These are phyloP conservation scores for Malacoctenus gilli DNA, from an alignment of 2,797 vertebrate species.

Conservation along the genomic window DNA sequence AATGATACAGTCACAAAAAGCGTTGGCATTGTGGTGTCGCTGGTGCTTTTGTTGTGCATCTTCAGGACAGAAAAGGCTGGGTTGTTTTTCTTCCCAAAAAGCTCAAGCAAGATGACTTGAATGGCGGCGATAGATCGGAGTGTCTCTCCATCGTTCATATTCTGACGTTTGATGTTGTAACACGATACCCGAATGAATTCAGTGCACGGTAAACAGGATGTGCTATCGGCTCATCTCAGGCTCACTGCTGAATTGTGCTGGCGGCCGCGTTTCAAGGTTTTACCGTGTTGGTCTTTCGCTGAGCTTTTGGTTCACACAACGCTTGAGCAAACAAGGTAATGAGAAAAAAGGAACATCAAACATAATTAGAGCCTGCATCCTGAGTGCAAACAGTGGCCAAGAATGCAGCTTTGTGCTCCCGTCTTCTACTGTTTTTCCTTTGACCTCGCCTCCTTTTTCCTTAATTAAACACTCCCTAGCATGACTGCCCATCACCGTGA, in stretches of 20 bases:
- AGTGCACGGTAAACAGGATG: constrained; percentile 40
- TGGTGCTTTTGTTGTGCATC: constrained; percentile 5
- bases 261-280: constrained; percentile 50
- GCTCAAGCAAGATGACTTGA: constrained; percentile 9
- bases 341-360: constrained; percentile 77
- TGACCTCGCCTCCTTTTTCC: constrained; percentile 55
- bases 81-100: no score
- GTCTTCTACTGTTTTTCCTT: constrained; percentile 39
- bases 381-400: constrained; percentile 64
- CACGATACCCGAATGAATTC: constrained; percentile 52
- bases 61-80: not conserved
- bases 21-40: constrained; percentile 30
- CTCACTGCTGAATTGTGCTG: constrained; percentile 35
- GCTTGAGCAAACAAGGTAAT: constrained; percentile 79
- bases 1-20: constrained; percentile 34
- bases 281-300: constrained; percentile 74
- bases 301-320: constrained; percentile 62
- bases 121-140: constrained; percentile 20
- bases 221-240: constrained; percentile 44
- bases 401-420: constrained; percentile 65
- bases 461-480: constrained; percentile 61
- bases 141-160: constrained; percentile 18
- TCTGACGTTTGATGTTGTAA: constrained; percentile 48
- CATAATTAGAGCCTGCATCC: constrained; percentile 69
- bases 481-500: constrained; percentile 43